Evolutionary conservation across 2,888 invertebrate species (phyloP).

Genomic region (Callyntrura guangdongensis): DNA sequence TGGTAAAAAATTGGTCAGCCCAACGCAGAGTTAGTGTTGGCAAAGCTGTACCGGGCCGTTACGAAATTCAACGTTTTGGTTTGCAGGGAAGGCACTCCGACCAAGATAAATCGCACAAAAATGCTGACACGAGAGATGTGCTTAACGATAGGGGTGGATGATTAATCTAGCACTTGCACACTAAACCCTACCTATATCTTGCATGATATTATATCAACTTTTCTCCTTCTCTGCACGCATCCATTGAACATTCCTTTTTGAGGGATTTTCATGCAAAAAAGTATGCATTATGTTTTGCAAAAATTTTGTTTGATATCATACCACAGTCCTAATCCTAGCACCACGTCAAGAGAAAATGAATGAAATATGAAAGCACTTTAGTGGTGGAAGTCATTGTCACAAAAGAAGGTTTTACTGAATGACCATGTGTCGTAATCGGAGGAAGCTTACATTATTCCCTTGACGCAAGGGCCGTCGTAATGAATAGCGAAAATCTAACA

Average conservation of each 20-base stretch:
- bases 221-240: background rate
- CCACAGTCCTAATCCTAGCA: too few species aligned
- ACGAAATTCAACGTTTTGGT: conserved; percentile 10
- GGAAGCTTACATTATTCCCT: conserved; percentile 16
- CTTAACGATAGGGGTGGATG: background rate
- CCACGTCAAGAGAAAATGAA: background rate
- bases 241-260: background rate
- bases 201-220: background rate
- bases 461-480: background rate
- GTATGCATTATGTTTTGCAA: background rate
- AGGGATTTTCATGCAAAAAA: conserved; percentile 14
- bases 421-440: conserved; percentile 25
- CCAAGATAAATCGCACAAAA: background rate
- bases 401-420: background rate
- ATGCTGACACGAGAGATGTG: conserved; percentile 6
- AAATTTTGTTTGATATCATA: background rate
- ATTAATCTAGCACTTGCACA: conserved; percentile 4
- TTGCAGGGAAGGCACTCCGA: background rate
- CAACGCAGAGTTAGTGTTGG: too few species aligned
- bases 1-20: too few species aligned
- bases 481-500: background rate
- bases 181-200: background rate
- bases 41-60: too few species aligned
- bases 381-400: conserved; percentile 27
- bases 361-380: background rate